phyloP scores from a whole-genome alignment of 1,140 invertebrate species.

The Hydropsyche tenuis region DNA sequence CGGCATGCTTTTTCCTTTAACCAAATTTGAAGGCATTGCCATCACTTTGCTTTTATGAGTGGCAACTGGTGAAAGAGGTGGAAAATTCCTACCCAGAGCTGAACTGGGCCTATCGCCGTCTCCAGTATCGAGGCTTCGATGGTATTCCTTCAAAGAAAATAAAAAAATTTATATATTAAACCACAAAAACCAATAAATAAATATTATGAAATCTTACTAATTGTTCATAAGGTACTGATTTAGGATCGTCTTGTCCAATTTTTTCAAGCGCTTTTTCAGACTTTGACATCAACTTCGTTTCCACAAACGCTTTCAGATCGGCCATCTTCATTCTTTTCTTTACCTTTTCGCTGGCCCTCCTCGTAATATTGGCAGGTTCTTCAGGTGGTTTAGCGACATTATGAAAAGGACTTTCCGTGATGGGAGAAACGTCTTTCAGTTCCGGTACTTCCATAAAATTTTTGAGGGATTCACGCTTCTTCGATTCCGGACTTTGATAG shows the following conservation, averaged over 20 bases:
- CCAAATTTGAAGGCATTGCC: slow-evolving; percentile 70
- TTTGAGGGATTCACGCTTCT: slow-evolving; percentile 72
- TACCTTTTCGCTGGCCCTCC: slow-evolving; percentile 79
- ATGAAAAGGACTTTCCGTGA: slow-evolving; percentile 58
- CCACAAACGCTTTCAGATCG: slow-evolving; percentile 87
- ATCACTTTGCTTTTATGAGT: slow-evolving; percentile 54
- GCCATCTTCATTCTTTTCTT: slow-evolving; percentile 89
- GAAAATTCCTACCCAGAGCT: slow-evolving; percentile 57
- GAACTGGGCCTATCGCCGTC: slow-evolving; percentile 68
- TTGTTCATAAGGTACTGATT: slow-evolving; percentile 61
- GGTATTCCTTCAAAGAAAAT: slow-evolving; percentile 69
- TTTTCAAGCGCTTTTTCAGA: slow-evolving; percentile 90
- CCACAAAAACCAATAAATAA: background rate
- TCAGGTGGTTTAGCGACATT: slow-evolving; percentile 62
- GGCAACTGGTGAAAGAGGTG: slow-evolving; percentile 55
- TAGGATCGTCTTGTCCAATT: slow-evolving; percentile 80
- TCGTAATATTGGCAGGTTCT: slow-evolving; percentile 64
- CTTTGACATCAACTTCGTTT: slow-evolving; percentile 88
- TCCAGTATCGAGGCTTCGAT: slow-evolving; percentile 78
- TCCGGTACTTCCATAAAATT: slow-evolving; percentile 80
- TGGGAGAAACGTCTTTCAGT: slow-evolving; percentile 66
- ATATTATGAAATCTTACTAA: slow-evolving; percentile 55
- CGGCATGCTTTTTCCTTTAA: slow-evolving; percentile 95
- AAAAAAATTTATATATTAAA: background rate
- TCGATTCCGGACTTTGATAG: slow-evolving; percentile 77